These are phyloP conservation scores for Avahi laniger DNA, from an alignment of 2,797 vertebrate genomes.

Conservation along the genomic window DNA sequence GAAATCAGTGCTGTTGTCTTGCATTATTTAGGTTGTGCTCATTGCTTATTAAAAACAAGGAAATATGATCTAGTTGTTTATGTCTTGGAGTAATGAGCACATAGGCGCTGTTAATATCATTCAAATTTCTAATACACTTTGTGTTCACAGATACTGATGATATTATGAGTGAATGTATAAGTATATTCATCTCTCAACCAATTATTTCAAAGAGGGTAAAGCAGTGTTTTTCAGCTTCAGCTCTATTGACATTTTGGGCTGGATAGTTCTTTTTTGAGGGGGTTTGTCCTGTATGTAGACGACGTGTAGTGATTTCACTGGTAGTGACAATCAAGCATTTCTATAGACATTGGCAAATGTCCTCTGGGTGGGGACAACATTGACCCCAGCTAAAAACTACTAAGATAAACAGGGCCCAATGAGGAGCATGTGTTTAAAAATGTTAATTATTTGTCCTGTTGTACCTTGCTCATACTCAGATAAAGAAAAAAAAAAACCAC, in stretches of 20 bases:
- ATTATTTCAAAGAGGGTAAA: not conserved
- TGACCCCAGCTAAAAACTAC: not conserved
- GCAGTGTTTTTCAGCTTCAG: not conserved
- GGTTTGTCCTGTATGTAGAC: fast-evolving
- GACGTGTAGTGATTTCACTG: no score
- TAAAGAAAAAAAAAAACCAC: not conserved
- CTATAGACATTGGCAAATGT: not conserved
- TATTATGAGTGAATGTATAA: not conserved
- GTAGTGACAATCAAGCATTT: not conserved
- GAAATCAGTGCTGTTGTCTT: not conserved
- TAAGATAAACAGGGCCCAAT: not conserved
- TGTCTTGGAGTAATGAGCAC: not conserved
- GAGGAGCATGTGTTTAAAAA: not conserved
- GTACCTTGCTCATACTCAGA: not conserved
- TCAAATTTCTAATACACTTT: not conserved
- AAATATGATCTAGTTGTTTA: not conserved
- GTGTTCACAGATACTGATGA: not conserved
- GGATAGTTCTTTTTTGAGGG: not conserved
- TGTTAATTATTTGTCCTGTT: not conserved
- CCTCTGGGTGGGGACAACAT: not conserved
- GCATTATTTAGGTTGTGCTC: no score
- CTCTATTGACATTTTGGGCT: not conserved
- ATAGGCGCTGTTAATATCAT: not conserved
- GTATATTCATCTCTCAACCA: not conserved
- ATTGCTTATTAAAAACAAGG: not conserved